Evolutionary conservation across 2,113 vertebrate genomes (phyloP).

Genomic region (Tinamus guttatus): DNA sequence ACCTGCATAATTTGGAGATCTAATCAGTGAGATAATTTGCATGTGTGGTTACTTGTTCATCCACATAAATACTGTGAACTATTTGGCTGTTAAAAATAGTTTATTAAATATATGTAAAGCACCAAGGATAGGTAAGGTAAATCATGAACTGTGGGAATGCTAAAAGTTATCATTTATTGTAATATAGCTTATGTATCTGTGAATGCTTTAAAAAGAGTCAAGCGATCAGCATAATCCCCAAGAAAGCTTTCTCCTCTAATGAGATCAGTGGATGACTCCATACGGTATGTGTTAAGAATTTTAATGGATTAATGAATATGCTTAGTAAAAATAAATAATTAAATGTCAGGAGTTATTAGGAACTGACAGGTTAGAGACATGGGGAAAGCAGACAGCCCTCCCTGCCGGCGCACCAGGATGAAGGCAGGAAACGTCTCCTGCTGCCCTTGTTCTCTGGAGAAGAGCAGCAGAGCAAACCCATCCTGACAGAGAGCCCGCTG

Average conservation of each 20-base stretch:
- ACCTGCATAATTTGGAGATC: conserved; percentile 53
- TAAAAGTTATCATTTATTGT: background rate
- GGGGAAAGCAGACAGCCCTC: background rate
- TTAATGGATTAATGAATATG: background rate
- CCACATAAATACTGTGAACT: background rate
- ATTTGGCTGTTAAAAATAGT: background rate
- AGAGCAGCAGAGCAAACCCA: background rate
- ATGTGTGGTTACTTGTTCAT: conserved; percentile 14
- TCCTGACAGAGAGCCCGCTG: background rate
- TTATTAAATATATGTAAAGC: background rate
- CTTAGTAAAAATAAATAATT: background rate
- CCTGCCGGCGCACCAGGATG: background rate
- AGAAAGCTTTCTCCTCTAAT: background rate
- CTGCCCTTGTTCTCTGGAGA: background rate
- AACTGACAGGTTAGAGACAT: background rate
- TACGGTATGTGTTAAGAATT: background rate
- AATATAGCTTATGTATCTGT: background rate
- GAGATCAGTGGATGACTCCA: conserved; percentile 17
- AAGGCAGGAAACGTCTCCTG: background rate
- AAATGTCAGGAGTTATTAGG: background rate
- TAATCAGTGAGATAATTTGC: conserved; percentile 19
- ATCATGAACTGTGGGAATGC: background rate
- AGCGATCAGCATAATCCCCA: conserved; percentile 4
- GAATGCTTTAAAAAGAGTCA: background rate
- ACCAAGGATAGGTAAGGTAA: background rate